These are phyloP conservation scores for Drosophila ananassae DNA, from an alignment of 1,140 invertebrate genomes.

Conservation along the genomic window DNA sequence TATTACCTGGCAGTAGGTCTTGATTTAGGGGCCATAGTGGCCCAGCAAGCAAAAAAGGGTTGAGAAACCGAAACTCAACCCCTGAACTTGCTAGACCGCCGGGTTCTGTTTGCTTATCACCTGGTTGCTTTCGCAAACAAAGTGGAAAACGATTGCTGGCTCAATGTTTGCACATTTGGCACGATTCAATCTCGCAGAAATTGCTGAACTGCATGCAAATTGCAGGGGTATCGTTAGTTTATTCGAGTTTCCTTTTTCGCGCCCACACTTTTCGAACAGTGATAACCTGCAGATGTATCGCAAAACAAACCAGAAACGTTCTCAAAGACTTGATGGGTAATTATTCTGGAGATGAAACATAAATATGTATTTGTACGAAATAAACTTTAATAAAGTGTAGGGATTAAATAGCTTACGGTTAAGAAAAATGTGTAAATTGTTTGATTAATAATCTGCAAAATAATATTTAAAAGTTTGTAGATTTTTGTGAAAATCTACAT, in stretches of 20 bases:
- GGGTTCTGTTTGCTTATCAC: constrained; percentile 69
- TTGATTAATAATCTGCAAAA: too few species aligned
- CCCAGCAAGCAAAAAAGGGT: constrained; percentile 15
- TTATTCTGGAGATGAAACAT: neutral
- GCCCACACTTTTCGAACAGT: neutral
- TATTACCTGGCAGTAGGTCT: constrained; percentile 61
- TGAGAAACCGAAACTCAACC: neutral
- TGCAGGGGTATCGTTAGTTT: constrained; percentile 8
- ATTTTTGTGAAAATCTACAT: too few species aligned
- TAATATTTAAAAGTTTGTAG: too few species aligned
- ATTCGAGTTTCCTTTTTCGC: neutral
- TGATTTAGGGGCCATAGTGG: constrained; percentile 43
- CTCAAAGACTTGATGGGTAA: neutral
- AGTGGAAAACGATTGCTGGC: constrained; percentile 31
- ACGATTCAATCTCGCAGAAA: constrained; percentile 49
- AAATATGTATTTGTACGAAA: neutral
- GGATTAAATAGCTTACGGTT: too few species aligned
- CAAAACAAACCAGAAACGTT: neutral
- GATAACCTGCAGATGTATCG: neutral
- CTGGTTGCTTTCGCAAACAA: constrained; percentile 45
- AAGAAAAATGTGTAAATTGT: too few species aligned
- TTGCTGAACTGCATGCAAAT: constrained; percentile 55
- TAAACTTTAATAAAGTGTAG: too few species aligned
- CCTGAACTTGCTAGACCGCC: constrained; percentile 3
- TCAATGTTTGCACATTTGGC: constrained; percentile 65